These are phyloP conservation scores for Galerucella calmariensis DNA, from an alignment of 2,888 invertebrate genomes.

Conservation along the genomic window DNA sequence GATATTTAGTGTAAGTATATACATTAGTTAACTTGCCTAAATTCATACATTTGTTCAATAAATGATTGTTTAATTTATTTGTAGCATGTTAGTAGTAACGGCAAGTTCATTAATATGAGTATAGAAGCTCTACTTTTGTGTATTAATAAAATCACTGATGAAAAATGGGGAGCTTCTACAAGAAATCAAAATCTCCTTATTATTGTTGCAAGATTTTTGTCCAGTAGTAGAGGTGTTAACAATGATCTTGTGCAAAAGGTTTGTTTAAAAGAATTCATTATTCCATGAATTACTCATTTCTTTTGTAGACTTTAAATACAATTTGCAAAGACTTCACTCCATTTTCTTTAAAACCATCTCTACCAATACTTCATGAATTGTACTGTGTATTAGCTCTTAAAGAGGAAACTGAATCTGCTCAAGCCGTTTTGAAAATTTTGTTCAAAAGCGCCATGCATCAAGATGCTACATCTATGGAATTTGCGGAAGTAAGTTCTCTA, in stretches of 20 bases:
- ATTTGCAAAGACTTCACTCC: constrained; percentile 50
- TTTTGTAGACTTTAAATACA: constrained; percentile 41
- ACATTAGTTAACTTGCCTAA: not conserved
- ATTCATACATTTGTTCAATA: not conserved
- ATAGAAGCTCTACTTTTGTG: constrained; percentile 40
- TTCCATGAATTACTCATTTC: constrained; percentile 1
- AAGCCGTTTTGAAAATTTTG: constrained; percentile 47
- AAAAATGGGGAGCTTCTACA: constrained; percentile 43
- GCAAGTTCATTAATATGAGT: constrained; percentile 43
- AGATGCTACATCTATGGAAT: constrained; percentile 45
- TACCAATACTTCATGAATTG: constrained; percentile 45
- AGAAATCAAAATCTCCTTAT: constrained; percentile 47
- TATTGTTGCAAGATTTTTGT: constrained; percentile 45
- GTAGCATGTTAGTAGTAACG: constrained; percentile 40
- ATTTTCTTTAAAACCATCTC: constrained; percentile 45
- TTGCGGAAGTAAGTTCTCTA: constrained; percentile 38
- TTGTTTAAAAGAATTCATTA: not conserved
- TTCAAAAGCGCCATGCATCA: constrained; percentile 49
- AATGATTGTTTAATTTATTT: constrained; percentile 8
- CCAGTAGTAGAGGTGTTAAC: constrained; percentile 35
- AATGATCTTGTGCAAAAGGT: constrained; percentile 40
- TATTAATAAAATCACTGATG: constrained; percentile 40
- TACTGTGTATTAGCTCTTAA: constrained; percentile 44
- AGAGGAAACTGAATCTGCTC: constrained; percentile 39
- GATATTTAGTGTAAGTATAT: constrained; percentile 45